phyloP scores from a whole-genome alignment of 2,113 vertebrate species.

The Percina caprodes region DNA sequence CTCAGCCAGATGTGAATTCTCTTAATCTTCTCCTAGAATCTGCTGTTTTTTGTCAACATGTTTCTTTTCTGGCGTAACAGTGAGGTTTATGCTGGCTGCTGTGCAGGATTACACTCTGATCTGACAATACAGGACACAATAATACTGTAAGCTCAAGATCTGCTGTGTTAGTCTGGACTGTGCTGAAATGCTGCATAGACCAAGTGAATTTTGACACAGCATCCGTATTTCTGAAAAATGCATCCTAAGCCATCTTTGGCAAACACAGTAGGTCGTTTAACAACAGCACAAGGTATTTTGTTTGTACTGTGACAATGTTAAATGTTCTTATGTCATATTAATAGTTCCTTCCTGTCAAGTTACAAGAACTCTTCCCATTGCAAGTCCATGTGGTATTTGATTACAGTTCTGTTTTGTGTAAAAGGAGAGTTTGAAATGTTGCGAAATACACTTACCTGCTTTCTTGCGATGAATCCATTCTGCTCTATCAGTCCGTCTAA shows the following conservation, averaged over 20 bases:
- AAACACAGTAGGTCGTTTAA: not conserved
- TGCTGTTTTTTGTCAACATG: constrained; percentile 37
- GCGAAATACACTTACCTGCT: too few relatives aligned
- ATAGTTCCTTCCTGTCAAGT: too few relatives aligned
- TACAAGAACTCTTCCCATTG: too few relatives aligned
- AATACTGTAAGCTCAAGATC: constrained; percentile 24
- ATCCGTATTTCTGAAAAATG: not conserved
- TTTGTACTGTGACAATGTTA: too few relatives aligned
- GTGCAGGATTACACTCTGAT: constrained; percentile 50
- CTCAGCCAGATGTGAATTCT: constrained; percentile 45
- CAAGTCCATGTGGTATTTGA: too few relatives aligned
- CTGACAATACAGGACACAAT: constrained; percentile 19
- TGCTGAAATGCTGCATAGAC: constrained; percentile 5
- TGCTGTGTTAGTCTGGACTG: constrained; percentile 24
- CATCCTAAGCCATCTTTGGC: not conserved
- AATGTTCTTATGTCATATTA: too few relatives aligned
- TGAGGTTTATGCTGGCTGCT: not conserved
- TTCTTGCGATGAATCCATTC: too few relatives aligned
- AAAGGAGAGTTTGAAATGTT: too few relatives aligned
- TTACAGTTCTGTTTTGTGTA: too few relatives aligned
- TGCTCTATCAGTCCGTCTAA: not conserved
- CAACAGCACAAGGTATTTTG: not conserved
- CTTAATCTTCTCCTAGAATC: constrained; percentile 50
- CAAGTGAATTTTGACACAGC: not conserved
- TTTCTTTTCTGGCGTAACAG: constrained; percentile 37